These are phyloP conservation scores for Zosterops lateralis DNA, from an alignment of 2,113 vertebrate genomes.

Conservation along the genomic window DNA sequence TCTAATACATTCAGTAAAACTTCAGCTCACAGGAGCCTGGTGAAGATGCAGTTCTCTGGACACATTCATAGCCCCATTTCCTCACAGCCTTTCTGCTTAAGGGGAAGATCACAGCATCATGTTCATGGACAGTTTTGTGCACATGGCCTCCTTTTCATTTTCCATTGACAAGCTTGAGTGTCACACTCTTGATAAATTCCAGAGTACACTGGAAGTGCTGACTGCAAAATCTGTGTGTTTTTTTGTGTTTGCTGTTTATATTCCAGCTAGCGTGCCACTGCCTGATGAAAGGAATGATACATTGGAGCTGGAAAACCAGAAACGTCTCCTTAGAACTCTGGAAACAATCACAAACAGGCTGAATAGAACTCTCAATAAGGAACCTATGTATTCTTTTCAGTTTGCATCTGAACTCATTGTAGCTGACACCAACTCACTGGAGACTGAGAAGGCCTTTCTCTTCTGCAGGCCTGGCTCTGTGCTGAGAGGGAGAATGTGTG, in stretches of 20 bases:
- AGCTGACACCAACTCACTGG: slow-evolving; percentile 90
- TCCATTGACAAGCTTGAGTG: background rate
- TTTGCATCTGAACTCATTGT: slow-evolving; percentile 89
- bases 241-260: slow-evolving; percentile 67
- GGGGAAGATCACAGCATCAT: background rate
- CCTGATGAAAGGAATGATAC: slow-evolving; percentile 92
- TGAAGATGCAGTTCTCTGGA: background rate
- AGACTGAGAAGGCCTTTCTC: slow-evolving; percentile 85
- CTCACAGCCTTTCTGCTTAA: background rate
- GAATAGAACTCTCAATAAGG: slow-evolving; percentile 87
- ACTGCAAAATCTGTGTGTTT: background rate
- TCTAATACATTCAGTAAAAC: background rate
- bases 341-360: slow-evolving; percentile 91
- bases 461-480: slow-evolving; percentile 93
- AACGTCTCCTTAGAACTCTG: slow-evolving; percentile 86
- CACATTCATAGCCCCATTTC: background rate
- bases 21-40: background rate
- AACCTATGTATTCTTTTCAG: slow-evolving; percentile 89
- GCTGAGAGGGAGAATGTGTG: slow-evolving; percentile 92
- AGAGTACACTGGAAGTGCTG: background rate
- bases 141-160: background rate
- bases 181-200: background rate
- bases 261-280: slow-evolving; percentile 93
- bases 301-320: slow-evolving; percentile 89
- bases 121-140: background rate